Conservation (phyloP, 2,797 vertebrate genomes). For the Ispidina picta region DNA sequence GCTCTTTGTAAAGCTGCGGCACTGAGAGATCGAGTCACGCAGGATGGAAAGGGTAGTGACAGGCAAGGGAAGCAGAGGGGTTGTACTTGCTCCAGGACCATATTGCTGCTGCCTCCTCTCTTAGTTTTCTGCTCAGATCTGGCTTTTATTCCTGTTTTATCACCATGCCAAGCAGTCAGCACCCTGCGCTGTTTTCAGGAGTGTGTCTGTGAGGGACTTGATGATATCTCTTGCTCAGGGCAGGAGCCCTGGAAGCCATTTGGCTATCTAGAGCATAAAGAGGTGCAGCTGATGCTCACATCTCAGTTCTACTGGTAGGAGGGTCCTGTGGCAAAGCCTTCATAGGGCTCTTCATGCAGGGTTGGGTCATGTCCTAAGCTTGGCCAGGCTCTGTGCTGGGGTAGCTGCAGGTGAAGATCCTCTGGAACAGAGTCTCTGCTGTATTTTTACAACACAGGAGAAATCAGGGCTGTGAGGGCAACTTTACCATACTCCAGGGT, state of each 20-base stretch:
- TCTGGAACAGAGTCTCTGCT: not conserved
- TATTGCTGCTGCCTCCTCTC: not conserved
- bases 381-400: not conserved
- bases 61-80: not conserved
- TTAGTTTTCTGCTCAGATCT: not conserved
- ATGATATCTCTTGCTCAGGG: not conserved
- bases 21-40: not conserved
- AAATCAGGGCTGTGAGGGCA: not conserved
- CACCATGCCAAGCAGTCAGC: not conserved
- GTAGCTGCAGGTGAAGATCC: not conserved
- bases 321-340: not conserved
- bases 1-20: not conserved
- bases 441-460: not conserved
- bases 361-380: not conserved
- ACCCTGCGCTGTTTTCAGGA: not conserved
- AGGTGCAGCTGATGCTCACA: not conserved
- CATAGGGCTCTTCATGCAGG: rapidly evolving
- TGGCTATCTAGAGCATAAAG: not conserved
- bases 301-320: not conserved
- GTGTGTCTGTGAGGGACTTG: not conserved
- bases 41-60: not conserved
- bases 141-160: not conserved
- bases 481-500: not conserved
- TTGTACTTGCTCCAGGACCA: not conserved
- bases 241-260: not conserved